Base-by-base conservation (phyloP, 2,888 invertebrate genomes). In the Heliconius erato region DNA sequence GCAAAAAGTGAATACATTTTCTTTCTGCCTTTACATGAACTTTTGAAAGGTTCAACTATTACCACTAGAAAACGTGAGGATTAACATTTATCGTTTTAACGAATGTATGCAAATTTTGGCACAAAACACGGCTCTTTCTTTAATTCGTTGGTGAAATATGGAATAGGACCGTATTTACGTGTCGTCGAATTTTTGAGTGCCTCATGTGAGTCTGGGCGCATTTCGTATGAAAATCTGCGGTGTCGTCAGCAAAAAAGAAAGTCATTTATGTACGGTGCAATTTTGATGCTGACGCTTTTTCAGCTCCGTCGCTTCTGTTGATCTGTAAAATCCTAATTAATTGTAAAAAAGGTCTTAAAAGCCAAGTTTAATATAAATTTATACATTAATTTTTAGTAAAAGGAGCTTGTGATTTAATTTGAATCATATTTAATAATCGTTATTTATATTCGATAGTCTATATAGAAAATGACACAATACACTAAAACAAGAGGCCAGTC, bases 111-210 rank as follows among this genome's bases (percentile, higher is more conserved):
- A 69, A 63, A 79, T 79, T 79, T 78, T n/a, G 26, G 69, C 35
- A 71, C 78, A 72, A 72, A 84, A 81, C 74, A 78, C 44, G 63
- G 74, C 69, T 67, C 71, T 79, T 80, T 84, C 80, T 82, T 82
- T 80, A 84, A 83, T 82, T 80, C 84, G 71, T 83, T 77, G 80
- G 80, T 74, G 80, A 79, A 79, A 87, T 86, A 86, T 90, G 90
- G 93, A 94, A 93, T 93, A 92, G 81, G 89, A 82, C 86, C 79
- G 86, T 87, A 80, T 82, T 84, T 77, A 79, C 84, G 84, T 88
- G 87, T 91, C 91, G 93, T 90, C 93, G 94, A 93, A 94, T 94
- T 93, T 94, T 94, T 92, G 94, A 94, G 93, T 85, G 91, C 90
- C 88, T 88, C 91, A 90, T 92, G 90, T 92, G 92, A 92, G 91